phyloP scores from a whole-genome alignment of 2,888 invertebrate species.

The Cordilura impudica region DNA sequence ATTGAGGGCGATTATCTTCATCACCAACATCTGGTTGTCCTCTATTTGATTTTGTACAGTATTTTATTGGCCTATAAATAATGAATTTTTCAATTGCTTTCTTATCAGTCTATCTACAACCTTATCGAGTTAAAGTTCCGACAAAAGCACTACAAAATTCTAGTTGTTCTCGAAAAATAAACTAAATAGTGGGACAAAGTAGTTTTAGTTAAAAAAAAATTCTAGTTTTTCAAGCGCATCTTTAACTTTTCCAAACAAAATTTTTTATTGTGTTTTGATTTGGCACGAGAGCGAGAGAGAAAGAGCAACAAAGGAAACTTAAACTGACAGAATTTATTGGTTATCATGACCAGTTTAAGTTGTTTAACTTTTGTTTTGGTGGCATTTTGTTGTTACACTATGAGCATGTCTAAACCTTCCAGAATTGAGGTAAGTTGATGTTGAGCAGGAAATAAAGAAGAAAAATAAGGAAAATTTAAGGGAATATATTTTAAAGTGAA shows the following conservation, averaged over 20 bases:
- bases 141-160: not conserved
- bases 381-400: slow-evolving; percentile 69
- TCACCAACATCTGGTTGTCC: not conserved
- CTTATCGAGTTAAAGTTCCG: slow-evolving; percentile 33
- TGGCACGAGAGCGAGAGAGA: not conserved
- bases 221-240: not conserved
- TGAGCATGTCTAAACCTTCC: slow-evolving; percentile 61
- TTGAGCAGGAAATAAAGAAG: not conserved
- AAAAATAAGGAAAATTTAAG: not conserved
- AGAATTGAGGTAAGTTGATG: slow-evolving; percentile 68
- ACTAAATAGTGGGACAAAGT: not conserved
- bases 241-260: not conserved
- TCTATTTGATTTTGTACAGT: no score
- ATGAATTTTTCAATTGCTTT: slow-evolving; percentile 39
- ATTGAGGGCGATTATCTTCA: not conserved
- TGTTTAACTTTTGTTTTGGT: slow-evolving; percentile 71
- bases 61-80: slow-evolving; percentile 56
- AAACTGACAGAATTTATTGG: not conserved
- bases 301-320: not conserved
- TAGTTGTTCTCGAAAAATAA: not conserved
- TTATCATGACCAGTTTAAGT: slow-evolving; percentile 68
- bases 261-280: not conserved
- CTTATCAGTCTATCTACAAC: slow-evolving; percentile 51
- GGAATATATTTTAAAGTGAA: not conserved
- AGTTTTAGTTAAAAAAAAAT: not conserved